phyloP scores from a whole-genome alignment of 2,797 vertebrate species.

The Lerista edwardsae region DNA sequence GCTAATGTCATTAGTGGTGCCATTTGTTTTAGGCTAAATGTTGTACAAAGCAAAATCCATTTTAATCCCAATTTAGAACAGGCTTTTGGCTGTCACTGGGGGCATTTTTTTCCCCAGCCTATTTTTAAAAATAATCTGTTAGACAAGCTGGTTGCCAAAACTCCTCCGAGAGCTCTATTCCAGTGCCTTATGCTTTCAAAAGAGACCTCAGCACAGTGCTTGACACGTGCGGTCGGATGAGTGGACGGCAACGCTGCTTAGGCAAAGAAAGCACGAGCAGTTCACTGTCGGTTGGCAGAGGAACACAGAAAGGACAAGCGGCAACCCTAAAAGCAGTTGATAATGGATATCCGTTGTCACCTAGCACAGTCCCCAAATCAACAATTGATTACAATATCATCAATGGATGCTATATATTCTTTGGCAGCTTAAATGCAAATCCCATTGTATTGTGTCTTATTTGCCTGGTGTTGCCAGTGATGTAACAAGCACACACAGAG shows the following conservation, averaged over 20 bases:
- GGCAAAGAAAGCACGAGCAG: not conserved
- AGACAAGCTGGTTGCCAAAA: conserved; percentile 16
- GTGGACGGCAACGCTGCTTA: not conserved
- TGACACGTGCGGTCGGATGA: not conserved
- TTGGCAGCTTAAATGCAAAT: too few species aligned
- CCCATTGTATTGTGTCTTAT: too few species aligned
- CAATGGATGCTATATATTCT: too few species aligned
- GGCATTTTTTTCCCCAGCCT: conserved; percentile 9
- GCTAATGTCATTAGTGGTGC: not conserved
- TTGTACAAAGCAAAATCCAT: conserved; percentile 30
- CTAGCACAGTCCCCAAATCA: not conserved
- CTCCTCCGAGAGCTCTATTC: not conserved
- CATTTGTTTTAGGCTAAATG: not conserved
- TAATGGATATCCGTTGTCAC: not conserved
- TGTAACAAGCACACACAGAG: too few species aligned
- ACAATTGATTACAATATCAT: not conserved
- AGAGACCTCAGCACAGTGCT: not conserved
- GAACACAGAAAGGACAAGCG: not conserved
- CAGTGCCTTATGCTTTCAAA: not conserved
- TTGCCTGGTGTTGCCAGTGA: too few species aligned
- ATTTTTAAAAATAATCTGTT: conserved; percentile 33
- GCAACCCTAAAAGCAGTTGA: not conserved
- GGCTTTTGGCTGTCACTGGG: not conserved
- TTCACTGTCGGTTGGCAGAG: not conserved
- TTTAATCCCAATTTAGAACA: conserved; percentile 20